Evolutionary conservation across 2,113 vertebrate species (phyloP), one percentile per base, ranked within the genome.

Genomic region (Triplophysa dalaica): DNA sequence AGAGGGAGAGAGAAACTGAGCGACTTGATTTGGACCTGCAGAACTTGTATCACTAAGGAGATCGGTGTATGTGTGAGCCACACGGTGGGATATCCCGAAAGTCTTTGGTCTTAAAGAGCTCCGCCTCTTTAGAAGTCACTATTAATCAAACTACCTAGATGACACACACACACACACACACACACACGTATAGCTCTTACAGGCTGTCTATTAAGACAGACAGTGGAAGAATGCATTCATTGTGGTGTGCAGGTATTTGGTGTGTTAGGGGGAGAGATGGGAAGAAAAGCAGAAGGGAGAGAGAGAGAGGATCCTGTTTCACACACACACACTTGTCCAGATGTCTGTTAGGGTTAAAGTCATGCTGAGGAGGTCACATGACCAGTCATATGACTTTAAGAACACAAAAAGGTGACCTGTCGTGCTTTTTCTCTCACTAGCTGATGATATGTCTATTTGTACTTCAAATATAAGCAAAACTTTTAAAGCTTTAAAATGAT

Each of bases 21-120:
- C 10, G 58, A 22, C 50, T 61, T 60, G 64, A 62, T 61, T 75
- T 8, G 6, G 38, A 75, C 41, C 26, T 62, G 58, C 58, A 61
- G 64, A 67, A 77, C 64, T 68, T 77, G 45, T 66, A 48, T 48
- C 77, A 62, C 56, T 50, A 79, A 70, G 45, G 58, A 54, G 61
- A 62, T 33, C 58, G 10, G 5, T 65, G 61, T 45, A 41, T 64
- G 58, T 50, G 54, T 29, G 22, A 3, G 26, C 0, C 50, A 54
- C 75, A 67, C 80, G 50, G 75, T 70, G 80, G 75, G 80, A 58
- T 70, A 69, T 22, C 66, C 52, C 60, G 77, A 80, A 21, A 63
- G 67, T 94, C 95, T 85, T 94, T 95, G 88, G 94, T 95, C 92
- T 98, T 94, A 0, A 92, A 91, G 87, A 93, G 94, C 85, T 97